Conservation (phyloP, 2,113 vertebrate genomes). For the Stegostoma tigrinum region DNA sequence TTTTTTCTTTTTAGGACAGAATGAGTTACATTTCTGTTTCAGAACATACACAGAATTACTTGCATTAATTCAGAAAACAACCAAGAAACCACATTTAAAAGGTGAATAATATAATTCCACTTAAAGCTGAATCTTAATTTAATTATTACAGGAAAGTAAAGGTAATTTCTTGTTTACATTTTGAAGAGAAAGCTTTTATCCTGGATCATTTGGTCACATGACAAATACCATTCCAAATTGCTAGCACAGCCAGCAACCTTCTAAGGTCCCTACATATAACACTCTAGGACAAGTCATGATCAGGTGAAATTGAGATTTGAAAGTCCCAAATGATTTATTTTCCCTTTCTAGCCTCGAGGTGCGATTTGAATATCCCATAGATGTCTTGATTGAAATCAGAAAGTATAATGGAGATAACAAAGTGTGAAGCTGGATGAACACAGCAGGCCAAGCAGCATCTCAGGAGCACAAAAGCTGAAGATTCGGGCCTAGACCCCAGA, state of each 20-base stretch:
- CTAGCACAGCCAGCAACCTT: not conserved
- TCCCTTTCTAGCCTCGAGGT: not conserved
- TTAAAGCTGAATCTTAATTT: not conserved
- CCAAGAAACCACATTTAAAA: not conserved
- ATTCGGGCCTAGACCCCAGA: too few species aligned
- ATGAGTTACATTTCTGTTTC: not conserved
- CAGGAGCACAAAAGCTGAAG: too few species aligned
- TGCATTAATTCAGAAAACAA: slow-evolving; percentile 16
- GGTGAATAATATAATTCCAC: not conserved
- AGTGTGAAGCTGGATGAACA: too few species aligned
- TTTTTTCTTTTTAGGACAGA: not conserved
- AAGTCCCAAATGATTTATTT: not conserved
- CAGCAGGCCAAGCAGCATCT: too few species aligned
- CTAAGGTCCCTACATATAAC: not conserved
- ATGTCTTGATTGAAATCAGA: not conserved
- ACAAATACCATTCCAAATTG: not conserved
- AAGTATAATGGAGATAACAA: too few species aligned
- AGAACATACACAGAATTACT: not conserved
- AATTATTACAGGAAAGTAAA: not conserved
- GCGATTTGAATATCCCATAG: not conserved
- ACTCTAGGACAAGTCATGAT: not conserved
- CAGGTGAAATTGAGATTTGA: not conserved
- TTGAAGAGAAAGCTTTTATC: not conserved
- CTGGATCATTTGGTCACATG: not conserved
- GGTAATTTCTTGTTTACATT: not conserved